Evolutionary conservation across 2,113 vertebrate species (phyloP).

Genomic region (Lepidothrix coronata): DNA sequence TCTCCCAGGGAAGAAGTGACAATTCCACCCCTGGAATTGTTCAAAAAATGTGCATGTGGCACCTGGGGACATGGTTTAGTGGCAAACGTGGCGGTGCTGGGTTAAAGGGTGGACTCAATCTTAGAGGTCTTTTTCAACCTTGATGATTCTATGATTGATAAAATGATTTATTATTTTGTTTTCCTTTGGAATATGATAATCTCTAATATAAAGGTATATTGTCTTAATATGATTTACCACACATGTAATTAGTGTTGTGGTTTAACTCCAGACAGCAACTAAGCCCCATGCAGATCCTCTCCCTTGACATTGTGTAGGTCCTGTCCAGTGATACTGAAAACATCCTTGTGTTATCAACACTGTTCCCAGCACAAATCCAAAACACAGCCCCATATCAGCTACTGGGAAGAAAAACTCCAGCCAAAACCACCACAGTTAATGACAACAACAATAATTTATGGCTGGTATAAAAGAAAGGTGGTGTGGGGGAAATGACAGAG

Average conservation of each 20-base stretch:
- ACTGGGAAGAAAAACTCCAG: background rate
- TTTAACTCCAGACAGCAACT: background rate
- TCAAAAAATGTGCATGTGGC: no score
- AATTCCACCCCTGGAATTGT: no score
- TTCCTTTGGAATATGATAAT: background rate
- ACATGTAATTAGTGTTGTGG: background rate
- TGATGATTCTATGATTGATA: no score
- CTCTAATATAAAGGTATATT: background rate
- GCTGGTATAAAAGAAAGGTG: background rate
- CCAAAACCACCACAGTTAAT: background rate
- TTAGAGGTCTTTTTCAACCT: no score
- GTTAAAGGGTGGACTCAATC: no score
- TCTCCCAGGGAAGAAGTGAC: no score
- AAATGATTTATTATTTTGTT: background rate
- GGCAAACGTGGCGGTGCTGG: no score
- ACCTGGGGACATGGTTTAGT: no score
- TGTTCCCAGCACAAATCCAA: background rate
- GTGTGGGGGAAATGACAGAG: background rate
- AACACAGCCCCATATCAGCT: background rate
- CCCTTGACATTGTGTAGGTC: background rate
- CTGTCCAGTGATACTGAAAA: background rate
- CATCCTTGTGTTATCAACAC: fast-evolving
- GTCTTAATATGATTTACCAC: background rate
- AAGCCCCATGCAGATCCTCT: background rate
- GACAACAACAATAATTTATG: background rate